Percentiles rank a stretch among this genome's conserved stretches.
phyloP scores from a whole-genome alignment of 2,113 vertebrate species.

The Oreotrochilus melanogaster region DNA sequence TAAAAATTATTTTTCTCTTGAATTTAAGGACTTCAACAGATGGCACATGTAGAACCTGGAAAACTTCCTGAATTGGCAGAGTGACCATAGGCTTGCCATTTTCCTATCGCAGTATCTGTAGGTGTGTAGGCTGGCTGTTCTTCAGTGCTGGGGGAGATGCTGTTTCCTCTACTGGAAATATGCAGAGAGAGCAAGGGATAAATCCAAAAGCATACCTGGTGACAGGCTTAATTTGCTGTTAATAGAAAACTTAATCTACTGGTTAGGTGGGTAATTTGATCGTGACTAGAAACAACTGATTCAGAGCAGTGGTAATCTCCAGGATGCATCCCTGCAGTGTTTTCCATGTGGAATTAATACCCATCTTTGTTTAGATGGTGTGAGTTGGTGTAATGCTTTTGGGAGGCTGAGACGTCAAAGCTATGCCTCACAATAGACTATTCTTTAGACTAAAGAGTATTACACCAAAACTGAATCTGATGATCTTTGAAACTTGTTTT shows the following conservation, averaged over 20 bases:
- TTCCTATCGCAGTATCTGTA: conserved; percentile 23
- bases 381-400: not conserved
- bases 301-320: not conserved
- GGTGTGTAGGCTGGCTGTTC: conserved; percentile 46
- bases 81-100: conserved; percentile 59
- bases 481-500: not conserved
- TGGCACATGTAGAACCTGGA: conserved; percentile 68
- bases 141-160: not conserved
- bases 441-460: not conserved
- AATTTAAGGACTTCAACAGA: conserved; percentile 61
- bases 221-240: not conserved
- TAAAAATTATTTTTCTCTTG: conserved; percentile 48
- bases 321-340: not conserved
- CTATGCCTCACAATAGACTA: not conserved
- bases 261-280: not conserved
- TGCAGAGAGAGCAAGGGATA: not conserved
- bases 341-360: not conserved
- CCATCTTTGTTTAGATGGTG: not conserved
- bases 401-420: not conserved
- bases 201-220: conserved; percentile 6
- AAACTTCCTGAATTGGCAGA: conserved; percentile 68
- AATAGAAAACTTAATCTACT: not conserved
- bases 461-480: not conserved
- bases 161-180: not conserved
- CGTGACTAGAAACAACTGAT: not conserved